Evolutionary conservation across 2,113 vertebrate species (phyloP).

Genomic region (Crocuta crocuta): DNA sequence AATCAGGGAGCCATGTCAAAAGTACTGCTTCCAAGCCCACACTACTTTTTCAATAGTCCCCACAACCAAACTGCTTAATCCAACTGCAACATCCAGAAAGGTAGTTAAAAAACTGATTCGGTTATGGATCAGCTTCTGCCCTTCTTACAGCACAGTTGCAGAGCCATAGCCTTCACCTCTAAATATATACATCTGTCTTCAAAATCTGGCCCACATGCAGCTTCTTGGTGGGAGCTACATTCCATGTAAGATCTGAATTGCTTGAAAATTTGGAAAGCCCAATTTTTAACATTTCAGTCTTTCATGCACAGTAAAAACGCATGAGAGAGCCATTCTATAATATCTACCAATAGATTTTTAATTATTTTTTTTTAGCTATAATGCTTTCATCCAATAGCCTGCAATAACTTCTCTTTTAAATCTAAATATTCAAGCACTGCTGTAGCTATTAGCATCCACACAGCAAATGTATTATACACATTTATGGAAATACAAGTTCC

Average conservation of each 20-base stretch:
- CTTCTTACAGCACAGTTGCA: neutral
- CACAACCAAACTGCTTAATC: neutral
- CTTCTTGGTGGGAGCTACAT: neutral
- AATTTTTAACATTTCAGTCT: neutral
- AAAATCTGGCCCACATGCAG: neutral
- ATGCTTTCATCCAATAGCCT: neutral
- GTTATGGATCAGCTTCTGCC: neutral
- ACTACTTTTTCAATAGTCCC: neutral
- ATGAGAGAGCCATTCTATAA: neutral
- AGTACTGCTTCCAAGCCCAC: neutral
- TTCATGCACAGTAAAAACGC: too few species aligned
- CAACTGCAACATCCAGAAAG: neutral
- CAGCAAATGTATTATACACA: neutral
- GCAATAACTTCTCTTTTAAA: neutral
- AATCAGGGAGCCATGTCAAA: neutral
- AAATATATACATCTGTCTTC: neutral
- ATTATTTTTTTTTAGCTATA: neutral
- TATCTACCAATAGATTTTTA: neutral
- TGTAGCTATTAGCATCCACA: neutral
- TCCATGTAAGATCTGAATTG: neutral
- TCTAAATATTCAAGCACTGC: neutral
- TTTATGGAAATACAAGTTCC: neutral
- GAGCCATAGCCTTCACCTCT: neutral
- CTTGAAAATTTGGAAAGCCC: neutral
- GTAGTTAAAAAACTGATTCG: neutral